phyloP scores from a whole-genome alignment of 2,797 vertebrate genomes.

The Sylvia borin region DNA sequence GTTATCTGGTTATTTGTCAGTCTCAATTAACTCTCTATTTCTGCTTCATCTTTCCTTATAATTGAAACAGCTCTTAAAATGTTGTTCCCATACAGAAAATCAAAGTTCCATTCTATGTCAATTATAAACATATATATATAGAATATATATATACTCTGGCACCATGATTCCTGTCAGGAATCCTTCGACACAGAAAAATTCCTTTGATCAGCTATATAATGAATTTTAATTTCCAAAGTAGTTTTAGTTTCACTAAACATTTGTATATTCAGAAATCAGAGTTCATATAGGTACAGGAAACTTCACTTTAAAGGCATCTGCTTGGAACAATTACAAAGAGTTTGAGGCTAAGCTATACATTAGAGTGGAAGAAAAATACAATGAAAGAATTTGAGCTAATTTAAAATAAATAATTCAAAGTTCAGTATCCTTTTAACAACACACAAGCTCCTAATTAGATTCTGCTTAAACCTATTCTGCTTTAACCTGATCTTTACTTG shows the following conservation, averaged over 20 bases:
- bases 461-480: not conserved
- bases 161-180: not conserved
- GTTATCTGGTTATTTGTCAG: not conserved
- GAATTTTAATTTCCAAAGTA: not conserved
- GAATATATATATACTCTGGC: not conserved
- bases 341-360: not conserved
- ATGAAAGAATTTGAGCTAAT: not conserved
- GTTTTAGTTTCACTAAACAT: not conserved
- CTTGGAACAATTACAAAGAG: not conserved
- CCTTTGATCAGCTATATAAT: not conserved
- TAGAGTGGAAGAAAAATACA: not conserved
- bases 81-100: not conserved
- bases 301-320: not conserved
- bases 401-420: not conserved
- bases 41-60: not conserved
- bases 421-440: not conserved
- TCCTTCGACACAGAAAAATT: not conserved
- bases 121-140: not conserved
- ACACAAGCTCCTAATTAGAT: not conserved
- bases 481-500: not conserved
- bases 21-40: not conserved
- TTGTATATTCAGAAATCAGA: not conserved
- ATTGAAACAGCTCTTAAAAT: not conserved
- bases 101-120: not conserved
- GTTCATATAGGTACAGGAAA: not conserved